Evolutionary conservation across 1,140 invertebrate genomes (phyloP).

Genomic region (Hyles euphorbiae): DNA sequence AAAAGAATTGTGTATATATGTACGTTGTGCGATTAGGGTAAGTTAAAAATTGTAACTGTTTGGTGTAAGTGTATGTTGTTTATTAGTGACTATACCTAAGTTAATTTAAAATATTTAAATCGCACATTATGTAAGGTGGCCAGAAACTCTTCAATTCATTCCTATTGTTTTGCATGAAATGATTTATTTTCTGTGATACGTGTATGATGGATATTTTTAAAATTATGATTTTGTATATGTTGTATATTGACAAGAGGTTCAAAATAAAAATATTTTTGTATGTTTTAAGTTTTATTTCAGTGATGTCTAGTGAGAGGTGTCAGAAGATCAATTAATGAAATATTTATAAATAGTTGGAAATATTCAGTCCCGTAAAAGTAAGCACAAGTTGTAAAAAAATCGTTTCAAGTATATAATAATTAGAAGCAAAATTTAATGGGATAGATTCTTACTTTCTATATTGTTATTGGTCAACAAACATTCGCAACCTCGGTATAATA

Average conservation of each 20-base stretch:
- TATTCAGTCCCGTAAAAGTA: slow-evolving; percentile 44
- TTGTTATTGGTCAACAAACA: slow-evolving; percentile 69
- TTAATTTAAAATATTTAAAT: no score
- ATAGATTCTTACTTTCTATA: no score
- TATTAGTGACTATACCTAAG: no score
- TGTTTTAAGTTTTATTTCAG: slow-evolving; percentile 43
- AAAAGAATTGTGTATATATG: no score
- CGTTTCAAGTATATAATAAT: background rate
- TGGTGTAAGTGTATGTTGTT: no score
- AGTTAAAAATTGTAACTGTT: no score
- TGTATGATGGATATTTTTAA: background rate
- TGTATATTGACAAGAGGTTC: background rate
- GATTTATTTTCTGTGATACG: slow-evolving; percentile 4
- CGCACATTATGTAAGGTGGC: no score
- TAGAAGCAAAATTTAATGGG: slow-evolving; percentile 1
- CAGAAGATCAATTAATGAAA: slow-evolving; percentile 53
- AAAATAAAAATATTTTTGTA: slow-evolving; percentile 6
- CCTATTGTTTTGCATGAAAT: background rate
- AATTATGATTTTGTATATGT: background rate
- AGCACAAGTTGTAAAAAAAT: slow-evolving; percentile 33
- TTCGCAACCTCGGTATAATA: slow-evolving; percentile 60
- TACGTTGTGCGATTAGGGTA: no score
- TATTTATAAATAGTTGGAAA: slow-evolving; percentile 37
- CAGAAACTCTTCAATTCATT: no score
- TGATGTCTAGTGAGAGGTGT: slow-evolving; percentile 61